Base-by-base conservation (phyloP, 2,888 invertebrate genomes). In the Calameuta idolon region DNA sequence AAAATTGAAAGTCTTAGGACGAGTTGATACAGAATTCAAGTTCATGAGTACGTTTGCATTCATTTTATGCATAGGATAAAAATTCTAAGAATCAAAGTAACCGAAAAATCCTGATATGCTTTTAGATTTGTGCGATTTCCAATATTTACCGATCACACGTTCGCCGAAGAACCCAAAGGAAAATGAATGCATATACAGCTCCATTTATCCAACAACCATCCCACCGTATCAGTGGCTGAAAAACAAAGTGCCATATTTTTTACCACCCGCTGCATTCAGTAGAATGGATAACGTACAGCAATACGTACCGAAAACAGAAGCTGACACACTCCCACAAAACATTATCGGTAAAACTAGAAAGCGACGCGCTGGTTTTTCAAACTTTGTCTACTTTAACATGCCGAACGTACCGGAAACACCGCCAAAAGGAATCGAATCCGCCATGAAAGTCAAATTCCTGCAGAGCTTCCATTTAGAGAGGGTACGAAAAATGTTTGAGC, bases 71-170 rank as follows among this genome's bases (percentile, higher is more conserved):
- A 1, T 55, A 55, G 55, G 55, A 55, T 55, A 23, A 55, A 55
- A 55, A 55, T 15, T 23, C 55, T 23, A 23, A 23, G 9, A 55
- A 23, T 15, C 9, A 55, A 55, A 55, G 23, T 55, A 55, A 55
- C 2, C 23, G 55, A 55, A 55, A 55, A 55, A 55, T 55, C 55
- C 55, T 55, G 55, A 55, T 55, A 23, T 37, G 37, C 77, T 92
- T 93, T 55, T 90, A 97, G 97, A 94, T 82, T 92, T 98, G 87
- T 96, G 96, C 90, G 99, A 99, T 92, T 99, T 97, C 91, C 98
- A 99, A 92, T 99, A 96, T 90, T 92, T 99, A 80, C 97, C 99
- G 1, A 92, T 98, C 83, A 91, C 87, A 12, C 91, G 69, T 91
- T 92, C 81, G 90, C 93, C 81, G 88, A 89, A 31, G 82, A 90